These are phyloP conservation scores for Strongylocentrotus purpuratus DNA, from an alignment of 35 echinoderm and acorn worm genomes.

Conservation along the genomic window DNA sequence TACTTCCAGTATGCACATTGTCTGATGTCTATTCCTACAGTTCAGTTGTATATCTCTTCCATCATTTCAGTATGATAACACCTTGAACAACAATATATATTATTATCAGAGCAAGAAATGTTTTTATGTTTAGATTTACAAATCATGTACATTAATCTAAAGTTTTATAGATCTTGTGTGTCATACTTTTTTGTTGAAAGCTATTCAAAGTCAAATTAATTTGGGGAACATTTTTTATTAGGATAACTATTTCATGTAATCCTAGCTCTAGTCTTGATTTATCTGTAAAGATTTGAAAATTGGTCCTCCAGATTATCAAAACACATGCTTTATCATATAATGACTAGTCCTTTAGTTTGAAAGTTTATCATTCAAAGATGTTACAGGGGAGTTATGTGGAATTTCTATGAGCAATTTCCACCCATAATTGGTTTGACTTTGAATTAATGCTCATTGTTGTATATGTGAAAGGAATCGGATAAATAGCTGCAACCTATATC, in stretches of 20 bases:
- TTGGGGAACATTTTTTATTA: background rate
- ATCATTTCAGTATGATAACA: background rate
- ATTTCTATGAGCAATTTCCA: background rate
- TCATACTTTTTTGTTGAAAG: background rate
- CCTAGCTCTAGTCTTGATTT: background rate
- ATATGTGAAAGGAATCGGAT: background rate
- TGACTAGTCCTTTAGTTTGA: too few relatives aligned
- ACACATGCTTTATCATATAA: too few relatives aligned
- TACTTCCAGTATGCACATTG: background rate
- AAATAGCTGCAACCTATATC: background rate
- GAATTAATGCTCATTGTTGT: background rate
- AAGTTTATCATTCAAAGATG: too few relatives aligned
- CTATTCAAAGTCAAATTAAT: background rate
- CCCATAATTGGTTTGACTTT: background rate
- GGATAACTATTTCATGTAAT: background rate
- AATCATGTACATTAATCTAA: background rate
- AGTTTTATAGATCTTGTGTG: background rate
- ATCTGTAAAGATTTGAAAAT: too few relatives aligned
- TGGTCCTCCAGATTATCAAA: too few relatives aligned
- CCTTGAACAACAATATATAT: background rate
- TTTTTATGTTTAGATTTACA: slow-evolving; percentile 13
- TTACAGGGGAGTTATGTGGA: background rate
- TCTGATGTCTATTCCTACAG: background rate
- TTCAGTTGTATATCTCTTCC: background rate
- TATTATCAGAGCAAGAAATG: background rate